A percentile compares a stretch with the other conserved stretches of the same genome.
Evolutionary conservation across 2,888 invertebrate species (phyloP).

Genomic region (Spodoptera exigua): DNA sequence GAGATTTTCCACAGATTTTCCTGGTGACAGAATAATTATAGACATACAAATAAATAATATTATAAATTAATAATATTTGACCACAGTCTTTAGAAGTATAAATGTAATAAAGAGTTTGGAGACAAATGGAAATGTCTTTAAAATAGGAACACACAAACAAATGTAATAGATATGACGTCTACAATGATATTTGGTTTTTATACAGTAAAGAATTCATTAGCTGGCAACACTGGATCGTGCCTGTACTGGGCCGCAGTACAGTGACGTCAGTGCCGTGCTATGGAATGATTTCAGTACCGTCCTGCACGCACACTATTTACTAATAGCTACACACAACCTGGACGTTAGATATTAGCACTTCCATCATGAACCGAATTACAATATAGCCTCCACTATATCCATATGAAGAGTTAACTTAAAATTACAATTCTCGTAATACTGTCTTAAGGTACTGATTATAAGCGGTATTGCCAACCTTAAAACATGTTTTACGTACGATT

Average conservation of each 20-base stretch:
- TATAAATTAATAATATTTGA: conserved; percentile 85
- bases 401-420: conserved; percentile 73
- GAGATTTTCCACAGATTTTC: conserved; percentile 75
- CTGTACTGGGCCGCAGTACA: conserved; percentile 57
- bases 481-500: conserved; percentile 72
- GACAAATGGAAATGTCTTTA: conserved; percentile 79
- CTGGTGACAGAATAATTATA: conserved; percentile 81
- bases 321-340: conserved; percentile 38
- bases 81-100: conserved; percentile 85
- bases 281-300: conserved; percentile 79
- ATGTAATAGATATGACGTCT: conserved; percentile 67
- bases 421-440: conserved; percentile 79
- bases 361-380: conserved; percentile 67
- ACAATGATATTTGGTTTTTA: conserved; percentile 79
- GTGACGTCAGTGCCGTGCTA: conserved; percentile 66
- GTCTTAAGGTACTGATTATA: conserved; percentile 78
- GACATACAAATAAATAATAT: conserved; percentile 87
- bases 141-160: conserved; percentile 83
- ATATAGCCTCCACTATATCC: conserved; percentile 81
- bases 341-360: conserved; percentile 66
- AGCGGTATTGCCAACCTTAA: conserved; percentile 75
- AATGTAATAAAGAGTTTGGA: conserved; percentile 73
- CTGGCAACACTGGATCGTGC: conserved; percentile 58
- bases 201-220: conserved; percentile 67
- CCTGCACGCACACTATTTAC: conserved; percentile 52